phyloP scores from a whole-genome alignment of 2,888 invertebrate genomes.

The Hirtodrosophila alboralis region DNA sequence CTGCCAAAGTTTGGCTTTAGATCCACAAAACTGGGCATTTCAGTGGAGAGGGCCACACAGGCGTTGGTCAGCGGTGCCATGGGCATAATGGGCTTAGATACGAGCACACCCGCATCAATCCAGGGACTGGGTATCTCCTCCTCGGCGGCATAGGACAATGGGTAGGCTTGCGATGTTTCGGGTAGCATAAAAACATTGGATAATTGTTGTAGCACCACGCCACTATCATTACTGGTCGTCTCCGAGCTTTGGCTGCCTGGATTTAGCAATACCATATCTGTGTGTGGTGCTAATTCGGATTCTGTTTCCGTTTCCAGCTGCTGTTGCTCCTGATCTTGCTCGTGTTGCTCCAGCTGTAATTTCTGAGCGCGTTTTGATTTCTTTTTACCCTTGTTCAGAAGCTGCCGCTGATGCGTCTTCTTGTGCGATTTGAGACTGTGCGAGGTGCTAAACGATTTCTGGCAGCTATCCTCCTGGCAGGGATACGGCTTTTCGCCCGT shows the following conservation, averaged over 20 bases:
- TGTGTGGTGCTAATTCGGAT: constrained; percentile 30
- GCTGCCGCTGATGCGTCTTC: constrained; percentile 88
- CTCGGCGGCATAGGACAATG: constrained; percentile 90
- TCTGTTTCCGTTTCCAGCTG: constrained; percentile 18
- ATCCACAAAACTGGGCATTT: constrained; percentile 83
- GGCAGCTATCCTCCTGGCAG: constrained; percentile 89
- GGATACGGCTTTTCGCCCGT: constrained; percentile 92
- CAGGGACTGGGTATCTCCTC: constrained; percentile 90
- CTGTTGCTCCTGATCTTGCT: constrained; percentile 12
- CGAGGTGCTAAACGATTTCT: constrained; percentile 92
- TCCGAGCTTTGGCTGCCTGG: constrained; percentile 58
- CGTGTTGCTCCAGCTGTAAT: constrained; percentile 17
- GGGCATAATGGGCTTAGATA: constrained; percentile 86
- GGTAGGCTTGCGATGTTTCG: constrained; percentile 87
- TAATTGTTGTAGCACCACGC: constrained; percentile 60
- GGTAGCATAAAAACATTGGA: constrained; percentile 66
- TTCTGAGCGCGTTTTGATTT: constrained; percentile 64
- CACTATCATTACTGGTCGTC: constrained; percentile 65
- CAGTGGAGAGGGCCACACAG: constrained; percentile 83
- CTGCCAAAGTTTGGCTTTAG: constrained; percentile 74
- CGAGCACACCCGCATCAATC: constrained; percentile 89
- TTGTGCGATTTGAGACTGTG: constrained; percentile 92
- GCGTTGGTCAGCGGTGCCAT: constrained; percentile 86
- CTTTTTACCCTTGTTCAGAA: constrained; percentile 65
- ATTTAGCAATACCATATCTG: constrained; percentile 53